Evolutionary conservation across 2,113 vertebrate genomes (phyloP), one percentile per base, ranked within the genome.

Genomic region (Rattus rattus): DNA sequence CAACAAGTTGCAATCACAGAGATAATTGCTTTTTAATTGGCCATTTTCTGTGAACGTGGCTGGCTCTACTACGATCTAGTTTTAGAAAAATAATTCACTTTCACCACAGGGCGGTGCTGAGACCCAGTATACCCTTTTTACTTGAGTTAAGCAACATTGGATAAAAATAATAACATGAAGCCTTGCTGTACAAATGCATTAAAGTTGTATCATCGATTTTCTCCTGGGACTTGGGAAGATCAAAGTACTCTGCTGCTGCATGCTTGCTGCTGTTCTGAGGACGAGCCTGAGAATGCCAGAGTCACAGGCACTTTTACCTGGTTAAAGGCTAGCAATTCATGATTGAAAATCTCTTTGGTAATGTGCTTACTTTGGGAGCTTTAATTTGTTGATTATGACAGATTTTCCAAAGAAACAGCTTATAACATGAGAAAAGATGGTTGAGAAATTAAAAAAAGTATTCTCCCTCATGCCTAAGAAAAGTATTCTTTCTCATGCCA

Each of bases 151-250:
- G 96, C 92, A 70, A 70, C 70, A 39, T 36, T 95, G 89, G 75
- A 77, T 96, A 97, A 94, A 98, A 97, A 97, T 97, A 95, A 72
- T 89, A 97, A 54, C 14, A 47, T 94, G 80, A 96, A 96, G 93
- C 96, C 96, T 96, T 97, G 89, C 95, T 98, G 88, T 98, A 98
- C 97, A 98, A 97, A 97, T 96, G 94, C 97, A 98, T 98, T 98
- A 96, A 98, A 98, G 77, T 98, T 98, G 88, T 98, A 94, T 98
- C 98, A 98, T 96, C 97, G 97, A 97, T 98, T 98, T 98, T 96
- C 98, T 98, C 96, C 65, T 47, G 96, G 96, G 97, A 98, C 54
- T 86, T 26, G 33, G 90, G 1, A 72, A 84, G 97, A 97, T 98
- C 97, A 97, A 96, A 96, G 97, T 92, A 22, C 88, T 54, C 70